Evolutionary conservation across 2,113 vertebrate genomes (phyloP), one percentile per base, ranked within the genome.

Genomic region (Bufo gargarizans): DNA sequence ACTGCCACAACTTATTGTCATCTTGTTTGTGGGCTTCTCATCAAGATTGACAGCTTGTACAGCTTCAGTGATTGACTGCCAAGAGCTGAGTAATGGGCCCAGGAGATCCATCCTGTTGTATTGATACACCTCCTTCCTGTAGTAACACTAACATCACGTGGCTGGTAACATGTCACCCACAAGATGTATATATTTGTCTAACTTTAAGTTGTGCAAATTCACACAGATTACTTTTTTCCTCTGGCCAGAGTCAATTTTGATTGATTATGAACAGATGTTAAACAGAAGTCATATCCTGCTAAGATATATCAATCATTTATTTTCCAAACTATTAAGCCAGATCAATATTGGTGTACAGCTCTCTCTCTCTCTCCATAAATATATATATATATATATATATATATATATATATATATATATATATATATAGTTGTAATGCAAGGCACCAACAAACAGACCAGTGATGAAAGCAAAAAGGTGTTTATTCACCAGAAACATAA

Each of bases 11-110:
- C 47, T 50, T 67, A 82, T 82, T 82, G 80, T 82, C 59, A 82
- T 10, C 16, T 19, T 82, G 59, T 82, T 65, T 82, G 80, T 65
- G 61, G 9, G 9, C 59, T n/a, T 65, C 80, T 82, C 50, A 56
- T 49, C 17, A n/a, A 67, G 80, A 82, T 67, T 82, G 80, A 82
- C 80, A 82, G 80, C 56, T 59, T 82, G 59, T 65, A 10, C 59
- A 49, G 47, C 59, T 47, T 82, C 59, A 49, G 59, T 80, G 55
- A 14, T 50, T 82, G 58, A 59, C 79, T 65, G 80, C 33, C 80
- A 82, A 20, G 50, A 65, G 11, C 13, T 82, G 80, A 82, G 80
- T 82, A 50, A 82, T 82, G 58, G 14, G 80, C 45, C 59, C 78
- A 65, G 45, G 19, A n/a, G 33, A 20, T 65, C 43, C 80, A 82